Conservation (phyloP, 1,140 invertebrate genomes). For the Mizuhopecten yessoensis region DNA sequence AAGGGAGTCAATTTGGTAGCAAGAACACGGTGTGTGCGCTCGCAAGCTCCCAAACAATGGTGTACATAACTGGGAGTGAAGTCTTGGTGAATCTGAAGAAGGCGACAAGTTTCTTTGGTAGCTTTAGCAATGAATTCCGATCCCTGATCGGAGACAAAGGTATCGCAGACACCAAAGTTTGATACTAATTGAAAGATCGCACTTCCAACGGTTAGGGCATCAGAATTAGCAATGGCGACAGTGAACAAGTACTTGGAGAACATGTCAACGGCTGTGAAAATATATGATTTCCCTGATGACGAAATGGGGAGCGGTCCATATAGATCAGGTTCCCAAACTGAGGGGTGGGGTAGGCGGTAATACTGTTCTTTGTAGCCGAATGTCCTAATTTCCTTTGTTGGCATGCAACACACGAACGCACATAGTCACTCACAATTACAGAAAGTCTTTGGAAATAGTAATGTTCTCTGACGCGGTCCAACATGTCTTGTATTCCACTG, state of each 20-base stretch:
- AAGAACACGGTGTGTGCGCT: no score
- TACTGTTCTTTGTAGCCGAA: neutral
- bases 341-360: neutral
- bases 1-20: no score
- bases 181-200: neutral
- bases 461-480: no score
- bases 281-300: neutral
- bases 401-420: no score
- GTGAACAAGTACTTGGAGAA: neutral
- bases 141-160: no score
- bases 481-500: no score
- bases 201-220: neutral
- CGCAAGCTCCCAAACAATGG: neutral
- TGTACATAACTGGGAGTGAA: conserved; percentile 44
- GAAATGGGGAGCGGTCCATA: neutral
- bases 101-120: conserved; percentile 47
- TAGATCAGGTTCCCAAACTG: neutral
- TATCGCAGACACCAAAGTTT: neutral
- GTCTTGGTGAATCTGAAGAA: conserved; percentile 51
- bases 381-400: no score
- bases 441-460: no score
- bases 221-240: neutral
- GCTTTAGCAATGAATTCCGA: no score
- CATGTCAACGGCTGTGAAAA: neutral
- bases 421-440: no score